Base-by-base conservation (phyloP, 2,888 invertebrate genomes). In the Drosophila ochracea region DNA sequence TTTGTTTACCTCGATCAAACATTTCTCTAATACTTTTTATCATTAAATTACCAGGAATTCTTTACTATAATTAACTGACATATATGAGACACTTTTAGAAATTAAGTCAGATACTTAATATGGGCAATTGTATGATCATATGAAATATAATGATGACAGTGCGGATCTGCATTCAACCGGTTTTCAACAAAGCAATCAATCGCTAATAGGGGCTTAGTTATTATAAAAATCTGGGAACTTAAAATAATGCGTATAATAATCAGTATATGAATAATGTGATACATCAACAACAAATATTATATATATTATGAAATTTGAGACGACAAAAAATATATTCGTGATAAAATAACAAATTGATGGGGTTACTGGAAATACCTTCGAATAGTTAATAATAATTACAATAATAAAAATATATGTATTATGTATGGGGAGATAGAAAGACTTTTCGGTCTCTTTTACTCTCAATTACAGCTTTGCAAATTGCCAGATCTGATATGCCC, bases 391-490 rank as follows among this genome's bases (percentile, higher is more conserved):
- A 35, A 13, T 2, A 47, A 7, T 47, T 7, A 16, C 7, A 47
- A 25, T 47, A 4, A 21, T 16, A 16, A 7, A 47, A 25, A 9
- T 47, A 9, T 16, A 25, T 47, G 16, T 4, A 4, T 25, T 25
- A 25, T 47, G 9, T 16, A 25, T 9, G 16, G 4, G 9, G 21
- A 25, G 16, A 47, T 47, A 2, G 9, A 16, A 9, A 47, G 25
- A 16, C 16, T 25, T 47, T 47, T 59, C 73, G 4, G 4, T 41
- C 59, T 49, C 30, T 58, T 55, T 68, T 70, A 63, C 58, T 39
- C 25, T 25, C 25, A 25, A 25, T 25, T 9, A 47, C 21, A 47
- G 25, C 2, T 47, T 16, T 7, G 16, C 16, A 47, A 13, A 16
- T 25, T 16, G 16, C 13, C 47, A 47, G 4, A 25, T 28, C 28